A percentile compares a stretch with the other conserved stretches of the same genome.
These are phyloP conservation scores for Patiria miniata DNA, from an alignment of 35 echinoderm and acorn worm species.

Conservation along the genomic window DNA sequence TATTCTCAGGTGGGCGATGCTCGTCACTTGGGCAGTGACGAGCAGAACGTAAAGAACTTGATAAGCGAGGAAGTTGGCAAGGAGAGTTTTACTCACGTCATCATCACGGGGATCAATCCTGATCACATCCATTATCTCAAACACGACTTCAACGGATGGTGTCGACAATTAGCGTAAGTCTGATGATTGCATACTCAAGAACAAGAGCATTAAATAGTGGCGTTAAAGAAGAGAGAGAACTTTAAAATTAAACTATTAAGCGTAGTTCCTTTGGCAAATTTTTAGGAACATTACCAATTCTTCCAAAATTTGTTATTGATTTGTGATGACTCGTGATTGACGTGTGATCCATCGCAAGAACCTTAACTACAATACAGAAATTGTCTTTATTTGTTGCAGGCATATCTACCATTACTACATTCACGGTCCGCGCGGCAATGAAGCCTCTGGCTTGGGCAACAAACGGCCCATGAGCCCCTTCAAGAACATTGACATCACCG, in stretches of 20 bases:
- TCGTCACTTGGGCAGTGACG: constrained; percentile 37
- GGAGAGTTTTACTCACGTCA: constrained; percentile 91
- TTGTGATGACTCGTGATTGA: no score
- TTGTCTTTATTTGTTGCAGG: constrained; percentile 17
- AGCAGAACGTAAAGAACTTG: constrained; percentile 65
- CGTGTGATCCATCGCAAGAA: no score
- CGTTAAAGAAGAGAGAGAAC: no score
- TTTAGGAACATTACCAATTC: no score
- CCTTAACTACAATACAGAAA: no score
- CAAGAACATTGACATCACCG: constrained; percentile 84
- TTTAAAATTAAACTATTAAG: no score
- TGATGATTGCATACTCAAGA: not conserved
- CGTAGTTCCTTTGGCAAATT: no score
- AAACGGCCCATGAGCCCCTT: constrained; percentile 65
- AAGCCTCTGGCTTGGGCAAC: not conserved
- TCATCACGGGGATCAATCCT: constrained; percentile 75
- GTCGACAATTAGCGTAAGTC: constrained; percentile 90
- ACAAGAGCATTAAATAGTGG: no score
- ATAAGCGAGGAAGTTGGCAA: constrained; percentile 84
- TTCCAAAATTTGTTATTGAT: no score
- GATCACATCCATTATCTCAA: constrained; percentile 86
- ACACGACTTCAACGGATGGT: constrained; percentile 75
- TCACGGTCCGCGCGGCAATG: constrained; percentile 81
- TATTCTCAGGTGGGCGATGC: constrained; percentile 69
- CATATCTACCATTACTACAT: constrained; percentile 99